phyloP scores from a whole-genome alignment of 2,113 vertebrate genomes.

The Potamarius usumacintae region DNA sequence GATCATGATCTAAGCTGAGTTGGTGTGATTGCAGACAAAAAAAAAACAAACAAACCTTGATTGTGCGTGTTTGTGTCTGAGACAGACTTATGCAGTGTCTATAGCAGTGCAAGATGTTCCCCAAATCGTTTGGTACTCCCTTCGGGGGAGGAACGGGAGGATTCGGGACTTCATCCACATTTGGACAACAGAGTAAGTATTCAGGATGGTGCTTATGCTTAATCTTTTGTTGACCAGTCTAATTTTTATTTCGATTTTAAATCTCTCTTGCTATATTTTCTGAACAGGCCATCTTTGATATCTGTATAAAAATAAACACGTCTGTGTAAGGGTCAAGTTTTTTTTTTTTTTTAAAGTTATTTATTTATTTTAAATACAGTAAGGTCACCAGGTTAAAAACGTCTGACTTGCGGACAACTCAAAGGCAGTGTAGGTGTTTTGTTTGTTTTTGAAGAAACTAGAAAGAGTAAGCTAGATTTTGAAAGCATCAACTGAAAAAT shows the following conservation, averaged over 20 bases:
- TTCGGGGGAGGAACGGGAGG: conserved; percentile 87
- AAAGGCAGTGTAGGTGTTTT: too few species aligned
- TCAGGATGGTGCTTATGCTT: neutral
- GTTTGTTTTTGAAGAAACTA: too few species aligned
- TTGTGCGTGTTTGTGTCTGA: neutral
- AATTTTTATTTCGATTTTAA: neutral
- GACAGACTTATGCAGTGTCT: conserved; percentile 71
- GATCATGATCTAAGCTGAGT: too few species aligned
- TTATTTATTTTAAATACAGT: too few species aligned
- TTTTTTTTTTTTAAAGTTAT: too few species aligned
- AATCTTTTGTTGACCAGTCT: neutral
- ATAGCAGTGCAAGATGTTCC: conserved; percentile 85
- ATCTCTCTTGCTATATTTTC: fast-evolving
- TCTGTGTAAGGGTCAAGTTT: neutral
- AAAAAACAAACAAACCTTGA: neutral
- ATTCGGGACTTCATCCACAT: conserved; percentile 89
- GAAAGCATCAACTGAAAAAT: too few species aligned
- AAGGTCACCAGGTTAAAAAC: too few species aligned
- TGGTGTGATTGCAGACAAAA: too few species aligned
- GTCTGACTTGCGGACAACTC: too few species aligned
- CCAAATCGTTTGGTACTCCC: conserved; percentile 92
- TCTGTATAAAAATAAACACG: neutral
- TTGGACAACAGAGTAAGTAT: conserved; percentile 92
- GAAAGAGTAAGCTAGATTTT: too few species aligned
- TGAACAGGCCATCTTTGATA: neutral